A percentile compares a stretch with the other conserved stretches of the same genome.
Evolutionary conservation across 2,888 invertebrate species (phyloP).

Genomic region (Stenodera caucasica): DNA sequence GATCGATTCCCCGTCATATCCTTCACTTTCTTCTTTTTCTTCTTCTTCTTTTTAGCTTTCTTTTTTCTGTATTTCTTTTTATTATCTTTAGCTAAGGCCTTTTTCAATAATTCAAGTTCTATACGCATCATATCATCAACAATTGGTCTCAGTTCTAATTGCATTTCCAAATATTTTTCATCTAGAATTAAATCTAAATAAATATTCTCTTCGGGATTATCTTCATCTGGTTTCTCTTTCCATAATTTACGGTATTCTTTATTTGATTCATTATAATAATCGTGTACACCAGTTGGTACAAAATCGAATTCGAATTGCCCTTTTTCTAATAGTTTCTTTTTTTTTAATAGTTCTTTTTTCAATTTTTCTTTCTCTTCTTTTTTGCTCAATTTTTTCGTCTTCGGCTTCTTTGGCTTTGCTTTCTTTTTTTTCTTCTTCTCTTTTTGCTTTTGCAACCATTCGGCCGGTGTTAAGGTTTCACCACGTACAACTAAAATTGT

Average conservation of each 20-base stretch:
- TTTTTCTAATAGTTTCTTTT: conserved; percentile 31
- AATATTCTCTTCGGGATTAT: conserved; percentile 64
- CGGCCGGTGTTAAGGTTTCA: conserved; percentile 63
- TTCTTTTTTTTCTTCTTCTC: conserved; percentile 36
- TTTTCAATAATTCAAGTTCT: conserved; percentile 58
- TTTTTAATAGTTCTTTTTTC: conserved; percentile 54
- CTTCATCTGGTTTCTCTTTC: conserved; percentile 55
- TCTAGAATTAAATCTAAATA: conserved; percentile 68
- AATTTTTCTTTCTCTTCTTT: conserved; percentile 46
- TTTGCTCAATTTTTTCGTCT: conserved; percentile 22
- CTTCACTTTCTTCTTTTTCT: conserved; percentile 57
- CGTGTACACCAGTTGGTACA: conserved; percentile 46
- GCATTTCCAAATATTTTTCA: conserved; percentile 65
- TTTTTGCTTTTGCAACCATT: conserved; percentile 57
- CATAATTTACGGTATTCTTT: conserved; percentile 59
- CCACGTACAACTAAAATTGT: conserved; percentile 62
- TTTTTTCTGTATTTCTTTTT: conserved; percentile 43
- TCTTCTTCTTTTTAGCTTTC: conserved; percentile 43
- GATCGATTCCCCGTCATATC: conserved; percentile 65
- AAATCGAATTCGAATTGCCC: conserved; percentile 41
- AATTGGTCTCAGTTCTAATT: conserved; percentile 66
- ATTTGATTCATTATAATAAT: conserved; percentile 51
- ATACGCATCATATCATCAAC: conserved; percentile 70
- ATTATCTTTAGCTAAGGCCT: conserved; percentile 37
- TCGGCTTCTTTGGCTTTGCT: conserved; percentile 40